A percentile compares a stretch with the other conserved stretches of the same genome.
Conservation (phyloP, 2,113 vertebrate species). For the Podarcis raffonei region DNA sequence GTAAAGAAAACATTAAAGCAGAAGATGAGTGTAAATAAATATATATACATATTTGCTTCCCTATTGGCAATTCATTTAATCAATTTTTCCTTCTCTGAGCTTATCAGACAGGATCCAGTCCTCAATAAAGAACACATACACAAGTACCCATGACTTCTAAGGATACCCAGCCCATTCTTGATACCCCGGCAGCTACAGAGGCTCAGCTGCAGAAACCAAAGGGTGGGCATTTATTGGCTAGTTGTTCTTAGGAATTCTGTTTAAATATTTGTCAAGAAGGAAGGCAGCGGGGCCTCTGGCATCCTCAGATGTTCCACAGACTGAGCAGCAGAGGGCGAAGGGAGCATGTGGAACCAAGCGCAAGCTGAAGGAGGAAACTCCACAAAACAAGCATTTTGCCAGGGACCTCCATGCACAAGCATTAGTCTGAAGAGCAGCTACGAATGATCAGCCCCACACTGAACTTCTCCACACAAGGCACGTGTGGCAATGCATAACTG, state of each 20-base stretch:
- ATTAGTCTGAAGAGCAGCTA: not conserved
- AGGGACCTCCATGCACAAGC: not conserved
- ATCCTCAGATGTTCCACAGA: conserved; percentile 16
- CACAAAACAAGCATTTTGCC: not conserved
- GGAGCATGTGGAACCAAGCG: conserved; percentile 34
- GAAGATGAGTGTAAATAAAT: too few relatives aligned
- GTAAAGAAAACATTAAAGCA: not conserved
- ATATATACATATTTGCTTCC: not conserved
- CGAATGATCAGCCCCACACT: too few relatives aligned
- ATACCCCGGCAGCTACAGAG: not conserved
- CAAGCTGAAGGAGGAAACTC: conserved; percentile 34
- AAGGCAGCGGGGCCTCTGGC: conserved; percentile 19
- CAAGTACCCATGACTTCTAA: not conserved
- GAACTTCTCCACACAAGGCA: not conserved
- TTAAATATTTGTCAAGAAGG: rapidly evolving
- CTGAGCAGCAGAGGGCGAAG: conserved; percentile 47
- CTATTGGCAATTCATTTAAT: not conserved
- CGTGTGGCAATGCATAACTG: not conserved
- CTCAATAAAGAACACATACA: not conserved
- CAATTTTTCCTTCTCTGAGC: not conserved
- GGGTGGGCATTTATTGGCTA: too few relatives aligned
- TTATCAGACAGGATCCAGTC: not conserved
- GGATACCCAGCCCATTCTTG: not conserved
- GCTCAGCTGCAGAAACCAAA: not conserved
- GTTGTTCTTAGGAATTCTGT: not conserved